phyloP scores from a whole-genome alignment of 1,140 invertebrate species.

The Diachasma alloeum region DNA sequence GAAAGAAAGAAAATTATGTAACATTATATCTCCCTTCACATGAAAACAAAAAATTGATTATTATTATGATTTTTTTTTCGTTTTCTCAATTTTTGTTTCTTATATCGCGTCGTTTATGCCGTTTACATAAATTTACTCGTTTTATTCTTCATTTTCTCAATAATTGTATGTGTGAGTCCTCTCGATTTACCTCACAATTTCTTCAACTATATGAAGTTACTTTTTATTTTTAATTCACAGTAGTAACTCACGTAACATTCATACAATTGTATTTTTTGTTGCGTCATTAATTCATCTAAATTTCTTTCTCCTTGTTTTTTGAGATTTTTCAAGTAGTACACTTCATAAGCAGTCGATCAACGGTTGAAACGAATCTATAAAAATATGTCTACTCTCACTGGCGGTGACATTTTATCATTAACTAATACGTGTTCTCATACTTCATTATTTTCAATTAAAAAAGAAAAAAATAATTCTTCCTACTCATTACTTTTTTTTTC shows the following conservation, averaged over 20 bases:
- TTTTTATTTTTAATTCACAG: conserved; percentile 1
- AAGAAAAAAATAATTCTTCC: conserved; percentile 16
- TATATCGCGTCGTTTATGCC: conserved; percentile 17
- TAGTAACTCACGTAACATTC: conserved; percentile 24
- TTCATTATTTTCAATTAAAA: background rate
- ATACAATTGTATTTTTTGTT: conserved; percentile 21
- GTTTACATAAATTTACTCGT: conserved; percentile 15
- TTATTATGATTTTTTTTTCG: background rate
- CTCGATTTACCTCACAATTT: background rate
- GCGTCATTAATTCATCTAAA: conserved; percentile 27
- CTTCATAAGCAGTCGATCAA: conserved; percentile 3
- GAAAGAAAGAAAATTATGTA: conserved; percentile 10
- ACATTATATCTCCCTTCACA: background rate
- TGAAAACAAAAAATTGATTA: background rate
- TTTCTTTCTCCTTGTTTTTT: conserved; percentile 32
- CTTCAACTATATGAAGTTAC: background rate
- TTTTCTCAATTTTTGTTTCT: background rate
- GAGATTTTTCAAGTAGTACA: background rate
- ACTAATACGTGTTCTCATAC: conserved; percentile 4
- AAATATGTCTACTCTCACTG: conserved; percentile 45
- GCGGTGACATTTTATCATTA: conserved; percentile 18
- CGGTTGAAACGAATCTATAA: conserved; percentile 50
- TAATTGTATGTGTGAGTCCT: background rate
- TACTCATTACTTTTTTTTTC: conserved; percentile 4
- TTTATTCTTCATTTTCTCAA: background rate